Evolutionary conservation across 2,888 invertebrate species (phyloP).

Genomic region (Frankliniella intonsa): DNA sequence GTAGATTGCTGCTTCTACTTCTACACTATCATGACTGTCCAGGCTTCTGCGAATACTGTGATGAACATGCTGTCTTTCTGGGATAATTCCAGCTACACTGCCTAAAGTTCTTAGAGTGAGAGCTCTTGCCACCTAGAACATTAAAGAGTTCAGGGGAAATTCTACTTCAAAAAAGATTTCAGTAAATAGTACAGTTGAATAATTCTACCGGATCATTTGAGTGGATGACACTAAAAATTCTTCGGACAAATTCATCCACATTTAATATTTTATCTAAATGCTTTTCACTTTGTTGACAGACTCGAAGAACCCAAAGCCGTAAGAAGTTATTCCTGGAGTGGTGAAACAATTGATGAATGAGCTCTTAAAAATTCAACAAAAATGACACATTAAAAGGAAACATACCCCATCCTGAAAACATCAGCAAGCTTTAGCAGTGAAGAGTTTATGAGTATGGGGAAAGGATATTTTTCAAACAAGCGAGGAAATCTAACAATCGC

Average conservation of each 20-base stretch:
- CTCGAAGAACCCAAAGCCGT: conserved; percentile 84
- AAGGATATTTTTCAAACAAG: conserved; percentile 94
- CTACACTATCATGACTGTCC: conserved; percentile 92
- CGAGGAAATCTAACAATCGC: conserved; percentile 93
- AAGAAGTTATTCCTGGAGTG: conserved; percentile 76
- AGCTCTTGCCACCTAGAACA: conserved; percentile 67
- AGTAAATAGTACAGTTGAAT: conserved; percentile 3
- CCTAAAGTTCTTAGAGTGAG: conserved; percentile 84
- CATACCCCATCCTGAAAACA: conserved; percentile 77
- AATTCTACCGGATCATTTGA: conserved; percentile 80
- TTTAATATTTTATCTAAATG: conserved; percentile 94
- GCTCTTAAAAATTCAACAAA: neutral
- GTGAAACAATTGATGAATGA: neutral
- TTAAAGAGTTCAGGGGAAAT: neutral
- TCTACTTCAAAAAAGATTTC: conserved; percentile 19
- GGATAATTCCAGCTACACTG: conserved; percentile 87
- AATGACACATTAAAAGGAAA: neutral
- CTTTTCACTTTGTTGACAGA: conserved; percentile 92
- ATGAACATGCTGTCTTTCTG: conserved; percentile 91
- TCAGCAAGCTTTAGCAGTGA: conserved; percentile 92
- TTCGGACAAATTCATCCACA: conserved; percentile 86
- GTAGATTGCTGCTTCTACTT: conserved; percentile 93
- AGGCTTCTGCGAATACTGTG: conserved; percentile 87
- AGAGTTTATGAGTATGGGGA: conserved; percentile 95
- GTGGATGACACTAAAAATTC: conserved; percentile 90